Evolutionary conservation across 2,797 vertebrate genomes (phyloP), one percentile per base, ranked within the genome.

Genomic region (Enteromius radiatus): DNA sequence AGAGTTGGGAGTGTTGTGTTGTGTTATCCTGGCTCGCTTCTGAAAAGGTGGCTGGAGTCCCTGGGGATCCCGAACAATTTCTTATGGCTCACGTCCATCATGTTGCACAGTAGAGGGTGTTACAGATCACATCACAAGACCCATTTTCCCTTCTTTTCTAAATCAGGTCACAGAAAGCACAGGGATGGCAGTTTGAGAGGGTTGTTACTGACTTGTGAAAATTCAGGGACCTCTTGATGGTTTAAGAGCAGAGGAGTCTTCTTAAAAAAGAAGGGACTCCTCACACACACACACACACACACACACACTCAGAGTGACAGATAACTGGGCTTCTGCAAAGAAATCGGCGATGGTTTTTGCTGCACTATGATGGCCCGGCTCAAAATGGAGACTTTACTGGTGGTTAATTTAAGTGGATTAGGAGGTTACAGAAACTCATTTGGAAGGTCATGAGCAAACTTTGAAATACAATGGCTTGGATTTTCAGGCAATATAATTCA

Each of bases 341-440:
- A 87, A 89, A 45, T 86, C 80, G 28, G 79, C 36, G 5, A 64
- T 85, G n/a, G 67, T 84, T 88, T 83, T 74, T 76, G 45, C 61
- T 67, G 85, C 63, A 70, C 26, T 81, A 17, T 69, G 84, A 83
- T 69, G 81, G 80, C 38, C 21, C 52, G n/a, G 79, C 87, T 89
- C 67, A 84, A 88, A 91, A 79, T 76, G 80, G 81, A 85, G 9
- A 76, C 82, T 87, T 83, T 61, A 69, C 83, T 64, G 85, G 85
- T 89, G 84, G 85, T 90, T 90, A 67, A 87, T 90, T 88, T 89
- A 86, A 90, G 89, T 84, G 75, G 86, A 90, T 90, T 89, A 88
- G 78, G 88, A 84, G 81, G 89, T 91, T 89, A 85, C 86, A 81
- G 85, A 78, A 84, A 87, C 84, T 87, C 75, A 89, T 89, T 87